Conservation (phyloP, 2,888 invertebrate genomes). For the Onthophagus sagittarius region DNA sequence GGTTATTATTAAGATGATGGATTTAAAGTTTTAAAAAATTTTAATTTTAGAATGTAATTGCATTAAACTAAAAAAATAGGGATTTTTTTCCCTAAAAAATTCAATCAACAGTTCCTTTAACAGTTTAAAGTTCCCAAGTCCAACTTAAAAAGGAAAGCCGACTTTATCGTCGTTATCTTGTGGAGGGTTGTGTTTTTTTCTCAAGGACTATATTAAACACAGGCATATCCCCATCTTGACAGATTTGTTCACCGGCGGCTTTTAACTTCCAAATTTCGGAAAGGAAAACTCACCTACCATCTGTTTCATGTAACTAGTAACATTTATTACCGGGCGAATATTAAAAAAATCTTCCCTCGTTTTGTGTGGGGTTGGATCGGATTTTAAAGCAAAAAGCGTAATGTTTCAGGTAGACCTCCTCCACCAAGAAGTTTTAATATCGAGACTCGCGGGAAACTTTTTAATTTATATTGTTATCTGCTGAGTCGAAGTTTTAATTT, state of each 20-base stretch:
- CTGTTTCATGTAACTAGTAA: background rate
- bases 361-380: background rate
- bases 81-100: too few species aligned
- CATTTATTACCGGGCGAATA: background rate
- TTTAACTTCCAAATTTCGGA: background rate
- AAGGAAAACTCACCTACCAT: background rate
- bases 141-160: background rate
- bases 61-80: too few species aligned
- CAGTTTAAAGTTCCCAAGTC: background rate
- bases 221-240: background rate
- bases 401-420: constrained; percentile 4
- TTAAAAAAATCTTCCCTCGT: background rate
- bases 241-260: background rate
- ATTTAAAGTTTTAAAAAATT: background rate
- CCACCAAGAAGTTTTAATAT: constrained; percentile 10
- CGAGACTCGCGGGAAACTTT: constrained; percentile 14
- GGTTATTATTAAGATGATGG: too few species aligned
- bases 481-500: constrained; percentile 25
- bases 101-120: background rate
- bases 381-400: constrained; percentile 15
- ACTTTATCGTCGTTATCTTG: background rate
- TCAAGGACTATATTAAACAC: background rate
- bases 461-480: constrained; percentile 25
- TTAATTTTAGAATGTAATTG: background rate
- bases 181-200: background rate